phyloP scores from a whole-genome alignment of 2,113 vertebrate species.

The Canis aureus region DNA sequence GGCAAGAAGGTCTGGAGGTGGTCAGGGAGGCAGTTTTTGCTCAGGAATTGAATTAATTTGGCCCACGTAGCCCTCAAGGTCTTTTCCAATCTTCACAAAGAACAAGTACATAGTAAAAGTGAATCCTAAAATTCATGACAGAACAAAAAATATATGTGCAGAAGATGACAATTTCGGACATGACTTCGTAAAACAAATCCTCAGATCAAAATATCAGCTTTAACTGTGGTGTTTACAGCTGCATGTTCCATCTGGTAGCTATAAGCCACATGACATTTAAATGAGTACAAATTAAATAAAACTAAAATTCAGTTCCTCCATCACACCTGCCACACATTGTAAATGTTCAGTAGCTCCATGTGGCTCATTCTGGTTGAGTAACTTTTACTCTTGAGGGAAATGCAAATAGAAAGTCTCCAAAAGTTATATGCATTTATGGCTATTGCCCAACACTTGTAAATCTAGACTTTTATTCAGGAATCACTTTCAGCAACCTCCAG shows the following conservation, averaged over 20 bases:
- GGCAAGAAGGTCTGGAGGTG: background rate
- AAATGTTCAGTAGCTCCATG: background rate
- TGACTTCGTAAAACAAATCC: background rate
- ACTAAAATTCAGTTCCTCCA: background rate
- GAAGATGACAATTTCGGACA: background rate
- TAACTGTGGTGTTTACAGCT: background rate
- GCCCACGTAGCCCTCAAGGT: background rate
- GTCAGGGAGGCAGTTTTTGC: background rate
- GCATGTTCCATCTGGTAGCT: background rate
- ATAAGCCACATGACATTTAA: background rate
- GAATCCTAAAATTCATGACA: slow-evolving; percentile 1
- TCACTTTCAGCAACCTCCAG: background rate
- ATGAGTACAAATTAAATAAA: background rate
- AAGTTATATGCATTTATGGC: background rate
- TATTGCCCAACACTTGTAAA: background rate
- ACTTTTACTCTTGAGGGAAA: background rate
- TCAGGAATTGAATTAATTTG: background rate
- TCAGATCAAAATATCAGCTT: background rate
- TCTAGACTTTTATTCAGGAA: background rate
- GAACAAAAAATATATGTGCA: background rate
- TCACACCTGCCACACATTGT: background rate
- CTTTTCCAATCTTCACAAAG: background rate
- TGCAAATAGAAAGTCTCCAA: background rate
- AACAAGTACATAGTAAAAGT: background rate
- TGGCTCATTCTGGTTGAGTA: background rate